phyloP scores from a whole-genome alignment of 2,797 vertebrate species.

The Lutjanus campechanus region DNA sequence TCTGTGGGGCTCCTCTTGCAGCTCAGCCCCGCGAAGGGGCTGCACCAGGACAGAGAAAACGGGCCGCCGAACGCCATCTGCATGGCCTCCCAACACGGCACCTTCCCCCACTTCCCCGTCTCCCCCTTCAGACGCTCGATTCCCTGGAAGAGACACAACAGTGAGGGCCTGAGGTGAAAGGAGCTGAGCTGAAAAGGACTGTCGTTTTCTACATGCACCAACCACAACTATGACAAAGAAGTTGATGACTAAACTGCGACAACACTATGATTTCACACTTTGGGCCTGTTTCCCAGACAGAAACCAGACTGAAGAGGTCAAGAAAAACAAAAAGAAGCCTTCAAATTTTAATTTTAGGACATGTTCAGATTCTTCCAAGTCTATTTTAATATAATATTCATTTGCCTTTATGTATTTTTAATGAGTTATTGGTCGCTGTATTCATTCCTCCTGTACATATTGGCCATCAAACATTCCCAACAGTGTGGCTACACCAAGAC shows the following conservation, averaged over 20 bases:
- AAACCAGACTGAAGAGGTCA: background rate
- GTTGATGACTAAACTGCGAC: constrained; percentile 17
- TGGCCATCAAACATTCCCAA: background rate
- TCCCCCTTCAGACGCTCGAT: constrained; percentile 95
- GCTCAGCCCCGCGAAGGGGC: constrained; percentile 88
- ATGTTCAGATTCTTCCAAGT: background rate
- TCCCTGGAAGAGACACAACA: constrained; percentile 84
- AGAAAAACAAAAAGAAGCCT: background rate
- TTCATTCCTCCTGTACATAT: constrained; percentile 6
- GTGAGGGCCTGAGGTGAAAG: constrained; percentile 22
- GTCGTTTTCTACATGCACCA: constrained; percentile 35
- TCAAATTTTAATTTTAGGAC: background rate
- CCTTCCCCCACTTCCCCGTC: constrained; percentile 89
- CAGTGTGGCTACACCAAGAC: background rate
- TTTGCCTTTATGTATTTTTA: background rate
- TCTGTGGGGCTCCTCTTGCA: constrained; percentile 66
- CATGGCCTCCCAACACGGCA: constrained; percentile 87
- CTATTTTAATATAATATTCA: background rate
- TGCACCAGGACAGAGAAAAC: constrained; percentile 91
- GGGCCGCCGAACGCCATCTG: constrained; percentile 88
- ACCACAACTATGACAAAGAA: constrained; percentile 4
- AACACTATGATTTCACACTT: constrained; percentile 16
- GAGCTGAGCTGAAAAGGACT: background rate
- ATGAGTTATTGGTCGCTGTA: background rate
- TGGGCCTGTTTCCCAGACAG: constrained; percentile 47